Percentiles rank a stretch among this genome's conserved stretches.
These are phyloP conservation scores for Syrphus vitripennis DNA, from an alignment of 2,888 invertebrate species.

Conservation along the genomic window DNA sequence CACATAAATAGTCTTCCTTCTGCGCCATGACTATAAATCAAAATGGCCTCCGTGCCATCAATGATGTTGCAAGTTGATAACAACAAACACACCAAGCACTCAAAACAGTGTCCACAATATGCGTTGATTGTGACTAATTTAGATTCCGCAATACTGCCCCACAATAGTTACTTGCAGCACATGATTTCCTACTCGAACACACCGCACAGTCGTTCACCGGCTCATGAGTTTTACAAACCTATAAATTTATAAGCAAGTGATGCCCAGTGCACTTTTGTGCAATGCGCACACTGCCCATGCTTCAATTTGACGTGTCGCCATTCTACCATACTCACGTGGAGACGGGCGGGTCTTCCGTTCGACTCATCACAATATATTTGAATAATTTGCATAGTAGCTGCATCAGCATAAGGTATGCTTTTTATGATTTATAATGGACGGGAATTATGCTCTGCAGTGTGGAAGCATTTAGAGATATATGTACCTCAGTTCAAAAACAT, in stretches of 20 bases:
- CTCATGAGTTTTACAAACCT: background rate
- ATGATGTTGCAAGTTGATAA: slow-evolving; percentile 59
- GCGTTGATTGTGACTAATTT: slow-evolving; percentile 70
- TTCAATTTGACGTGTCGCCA: slow-evolving; percentile 36
- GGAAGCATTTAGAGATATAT: background rate
- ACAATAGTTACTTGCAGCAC: slow-evolving; percentile 47
- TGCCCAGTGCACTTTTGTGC: slow-evolving; percentile 35
- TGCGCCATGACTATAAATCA: slow-evolving; percentile 59
- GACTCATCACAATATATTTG: slow-evolving; percentile 58
- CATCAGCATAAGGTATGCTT: slow-evolving; percentile 19
- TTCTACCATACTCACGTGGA: slow-evolving; percentile 36
- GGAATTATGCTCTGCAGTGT: slow-evolving; percentile 55
- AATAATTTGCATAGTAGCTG: slow-evolving; percentile 53
- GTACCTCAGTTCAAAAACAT: slow-evolving; percentile 17
- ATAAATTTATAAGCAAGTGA: background rate
- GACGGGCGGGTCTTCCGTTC: slow-evolving; percentile 66
- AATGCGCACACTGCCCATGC: slow-evolving; percentile 19
- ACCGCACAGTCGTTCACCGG: background rate
- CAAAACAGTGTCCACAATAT: slow-evolving; percentile 59
- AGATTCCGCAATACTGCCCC: slow-evolving; percentile 49
- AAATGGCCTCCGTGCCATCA: slow-evolving; percentile 67
- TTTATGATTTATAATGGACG: slow-evolving; percentile 55
- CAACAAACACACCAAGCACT: slow-evolving; percentile 59
- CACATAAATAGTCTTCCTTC: background rate
- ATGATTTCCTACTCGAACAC: slow-evolving; percentile 59